phyloP scores from a whole-genome alignment of 2,888 invertebrate genomes.

The Tromatobia lineatoria region DNA sequence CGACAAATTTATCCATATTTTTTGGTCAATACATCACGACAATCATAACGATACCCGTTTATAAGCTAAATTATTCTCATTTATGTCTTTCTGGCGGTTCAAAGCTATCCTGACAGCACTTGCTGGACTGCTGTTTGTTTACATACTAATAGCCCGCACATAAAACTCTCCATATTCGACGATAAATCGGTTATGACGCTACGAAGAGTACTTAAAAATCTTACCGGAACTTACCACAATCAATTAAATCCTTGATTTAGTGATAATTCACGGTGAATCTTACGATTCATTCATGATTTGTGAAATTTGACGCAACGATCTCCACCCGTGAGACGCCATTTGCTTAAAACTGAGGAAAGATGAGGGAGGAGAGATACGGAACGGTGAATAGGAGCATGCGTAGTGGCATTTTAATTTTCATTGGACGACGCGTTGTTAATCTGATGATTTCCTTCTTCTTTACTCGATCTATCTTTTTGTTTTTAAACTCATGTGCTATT shows the following conservation, averaged over 20 bases:
- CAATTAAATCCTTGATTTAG: conserved; percentile 71
- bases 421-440: too few relatives aligned
- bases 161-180: conserved; percentile 59
- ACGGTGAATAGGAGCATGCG: conserved; percentile 58
- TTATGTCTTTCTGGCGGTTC: conserved; percentile 36
- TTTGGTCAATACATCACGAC: not conserved
- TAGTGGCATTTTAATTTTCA: not conserved
- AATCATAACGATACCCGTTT: not conserved
- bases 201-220: conserved; percentile 50
- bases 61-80: conserved; percentile 14
- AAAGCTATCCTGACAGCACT: conserved; percentile 72
- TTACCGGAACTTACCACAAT: conserved; percentile 76
- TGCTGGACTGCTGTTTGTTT: conserved; percentile 80
- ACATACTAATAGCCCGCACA: conserved; percentile 78
- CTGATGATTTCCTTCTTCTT: not conserved
- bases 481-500: not conserved
- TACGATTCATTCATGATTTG: conserved; percentile 86
- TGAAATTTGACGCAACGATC: conserved; percentile 84
- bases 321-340: conserved; percentile 86
- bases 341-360: conserved; percentile 79
- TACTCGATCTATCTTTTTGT: not conserved
- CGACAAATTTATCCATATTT: not conserved
- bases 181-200: not conserved
- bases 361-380: conserved; percentile 39
- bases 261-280: conserved; percentile 76